phyloP scores from a whole-genome alignment of 2,888 invertebrate species.

The Dichetophora obliterata region DNA sequence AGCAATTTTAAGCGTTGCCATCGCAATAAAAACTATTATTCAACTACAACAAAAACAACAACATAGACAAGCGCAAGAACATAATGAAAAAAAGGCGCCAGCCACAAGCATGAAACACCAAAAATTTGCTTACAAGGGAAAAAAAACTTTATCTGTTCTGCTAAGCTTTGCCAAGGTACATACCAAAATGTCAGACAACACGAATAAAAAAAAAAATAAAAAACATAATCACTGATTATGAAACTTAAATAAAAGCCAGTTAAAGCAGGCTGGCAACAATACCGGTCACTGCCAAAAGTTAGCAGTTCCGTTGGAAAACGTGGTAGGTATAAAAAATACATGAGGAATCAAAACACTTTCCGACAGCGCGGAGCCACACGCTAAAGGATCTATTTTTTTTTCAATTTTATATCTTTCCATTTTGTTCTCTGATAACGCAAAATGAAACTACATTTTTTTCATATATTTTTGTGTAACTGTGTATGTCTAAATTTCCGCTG shows the following conservation, averaged over 20 bases:
- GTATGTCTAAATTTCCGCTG: background rate
- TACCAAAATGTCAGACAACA: background rate
- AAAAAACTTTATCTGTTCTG: too few species aligned
- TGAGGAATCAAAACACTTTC: constrained; percentile 34
- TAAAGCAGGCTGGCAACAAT: background rate
- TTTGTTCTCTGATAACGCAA: background rate
- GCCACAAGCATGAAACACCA: too few species aligned
- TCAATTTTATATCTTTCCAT: background rate
- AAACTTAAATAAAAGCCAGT: constrained; percentile 3
- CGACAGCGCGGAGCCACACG: constrained; percentile 33
- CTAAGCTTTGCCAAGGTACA: background rate
- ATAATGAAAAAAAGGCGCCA: background rate
- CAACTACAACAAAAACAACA: background rate
- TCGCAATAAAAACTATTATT: constrained; percentile 18
- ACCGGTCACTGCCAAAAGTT: constrained; percentile 31
- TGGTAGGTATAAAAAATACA: constrained; percentile 13
- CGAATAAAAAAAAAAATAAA: background rate
- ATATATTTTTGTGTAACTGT: background rate
- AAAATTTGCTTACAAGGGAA: too few species aligned
- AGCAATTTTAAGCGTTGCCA: constrained; percentile 33
- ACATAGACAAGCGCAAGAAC: background rate
- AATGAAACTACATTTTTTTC: constrained; percentile 17
- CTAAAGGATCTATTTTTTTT: background rate
- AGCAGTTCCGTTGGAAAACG: constrained; percentile 4
- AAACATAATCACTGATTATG: background rate